phyloP scores from a whole-genome alignment of 2,888 invertebrate genomes.

The Tenthredo mesomela region DNA sequence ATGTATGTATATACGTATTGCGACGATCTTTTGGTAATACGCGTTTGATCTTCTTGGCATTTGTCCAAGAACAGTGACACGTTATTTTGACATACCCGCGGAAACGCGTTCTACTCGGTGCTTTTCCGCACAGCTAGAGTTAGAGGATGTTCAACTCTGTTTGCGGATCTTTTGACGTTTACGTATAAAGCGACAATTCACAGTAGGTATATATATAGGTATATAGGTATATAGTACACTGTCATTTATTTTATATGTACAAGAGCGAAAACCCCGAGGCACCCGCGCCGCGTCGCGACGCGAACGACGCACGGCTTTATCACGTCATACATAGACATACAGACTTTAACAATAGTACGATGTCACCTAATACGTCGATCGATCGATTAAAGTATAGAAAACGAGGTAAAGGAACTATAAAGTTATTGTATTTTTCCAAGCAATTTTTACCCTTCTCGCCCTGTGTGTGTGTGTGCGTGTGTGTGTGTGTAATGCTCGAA shows the following conservation, averaged over 20 bases:
- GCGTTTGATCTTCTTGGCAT: background rate
- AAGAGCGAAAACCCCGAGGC: background rate
- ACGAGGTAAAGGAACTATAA: no score
- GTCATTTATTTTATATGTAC: conserved; percentile 13
- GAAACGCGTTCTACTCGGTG: background rate
- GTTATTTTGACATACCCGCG: background rate
- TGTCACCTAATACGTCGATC: background rate
- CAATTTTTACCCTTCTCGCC: no score
- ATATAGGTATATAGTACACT: background rate
- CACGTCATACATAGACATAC: background rate
- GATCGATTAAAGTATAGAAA: background rate
- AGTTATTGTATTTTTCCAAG: no score
- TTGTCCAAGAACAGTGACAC: background rate
- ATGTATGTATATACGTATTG: no score
- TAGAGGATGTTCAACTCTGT: background rate
- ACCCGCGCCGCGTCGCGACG: background rate
- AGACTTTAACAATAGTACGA: background rate
- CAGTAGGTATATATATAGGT: background rate
- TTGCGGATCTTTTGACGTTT: conserved; percentile 15
- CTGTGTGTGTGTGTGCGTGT: no score
- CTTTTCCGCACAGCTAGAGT: background rate
- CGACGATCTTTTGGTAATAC: background rate
- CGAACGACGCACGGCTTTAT: background rate
- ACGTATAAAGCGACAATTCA: background rate
- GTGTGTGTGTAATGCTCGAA: no score